Base-by-base conservation (phyloP, 1,140 invertebrate genomes). In the Leptinotarsa defecta region DNA sequence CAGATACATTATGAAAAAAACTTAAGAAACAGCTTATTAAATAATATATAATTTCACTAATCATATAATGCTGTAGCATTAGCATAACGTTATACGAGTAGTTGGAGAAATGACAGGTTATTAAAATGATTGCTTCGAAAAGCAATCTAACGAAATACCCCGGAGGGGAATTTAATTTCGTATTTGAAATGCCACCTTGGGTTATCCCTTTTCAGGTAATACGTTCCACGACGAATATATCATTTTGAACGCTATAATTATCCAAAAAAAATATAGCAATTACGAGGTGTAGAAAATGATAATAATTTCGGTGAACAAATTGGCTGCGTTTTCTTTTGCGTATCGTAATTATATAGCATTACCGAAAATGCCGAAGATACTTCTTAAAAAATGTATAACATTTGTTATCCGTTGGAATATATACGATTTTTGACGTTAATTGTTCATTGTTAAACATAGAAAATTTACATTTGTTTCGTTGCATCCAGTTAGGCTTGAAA, bases 1-100 rank as follows among this genome's bases (percentile, higher is more conserved):
- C n/a, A 57, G n/a, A 57, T 57, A 57, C 17, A 57, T 57, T 17
- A 57, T 57, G n/a, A 57, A 17, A 57, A 57, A 57, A 57, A 57
- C 15, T 0, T 19, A 19, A 64, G 24, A 24, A 24, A 24, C 19
- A 19, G 65, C 65, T 34, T 68, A 68, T 68, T 68, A 68, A 68
- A 68, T 57, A 68, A 68, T 68, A 68, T 68, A 68, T 68, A 68
- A 68, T 68, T 34, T 68, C 17, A 24, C 65, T 68, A 68, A 68
- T 68, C 65, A 68, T 43, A 68, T 68, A 68, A 68, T 68, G 65
- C 24, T 27, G 13, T 68, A 43, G 17, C 65, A 68, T 68, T 68
- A 68, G 24, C 65, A 68, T 68, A 19, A 68, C 65, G 43, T 68
- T 68, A 68, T 43, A 68, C 65, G 43, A 68, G 65, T 68, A 43